These are phyloP conservation scores for Tricholauxania praeusta DNA, from an alignment of 2,888 invertebrate genomes.

Conservation along the genomic window DNA sequence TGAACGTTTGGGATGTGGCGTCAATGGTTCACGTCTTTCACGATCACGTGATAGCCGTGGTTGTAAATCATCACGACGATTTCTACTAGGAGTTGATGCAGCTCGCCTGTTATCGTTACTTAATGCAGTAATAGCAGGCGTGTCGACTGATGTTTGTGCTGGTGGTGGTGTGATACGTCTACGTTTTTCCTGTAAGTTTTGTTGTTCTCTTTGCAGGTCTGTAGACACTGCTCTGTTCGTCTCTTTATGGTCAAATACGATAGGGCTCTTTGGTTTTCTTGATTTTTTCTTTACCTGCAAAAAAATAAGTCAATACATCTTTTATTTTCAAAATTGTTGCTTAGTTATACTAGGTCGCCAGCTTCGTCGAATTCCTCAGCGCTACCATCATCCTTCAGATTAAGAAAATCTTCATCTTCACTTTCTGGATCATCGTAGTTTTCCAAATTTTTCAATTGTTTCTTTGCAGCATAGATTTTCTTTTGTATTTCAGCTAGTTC, in stretches of 20 bases:
- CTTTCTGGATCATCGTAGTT: constrained; percentile 68
- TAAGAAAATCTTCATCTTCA: constrained; percentile 76
- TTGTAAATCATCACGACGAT: constrained; percentile 1
- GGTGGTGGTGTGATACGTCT: constrained; percentile 45
- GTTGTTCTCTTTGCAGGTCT: constrained; percentile 1
- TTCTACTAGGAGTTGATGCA: constrained; percentile 13
- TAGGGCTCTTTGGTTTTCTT: constrained; percentile 60
- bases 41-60: constrained; percentile 43
- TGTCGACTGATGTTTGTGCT: not conserved
- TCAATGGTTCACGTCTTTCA: constrained; percentile 36
- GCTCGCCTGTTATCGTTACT: not conserved
- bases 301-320: not conserved
- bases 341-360: constrained; percentile 44
- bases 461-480: constrained; percentile 73
- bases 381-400: constrained; percentile 74
- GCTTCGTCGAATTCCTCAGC: constrained; percentile 64
- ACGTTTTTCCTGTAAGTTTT: constrained; percentile 20
- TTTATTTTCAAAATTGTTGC: too few species aligned
- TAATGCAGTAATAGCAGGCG: constrained; percentile 14
- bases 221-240: not conserved
- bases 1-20: constrained; percentile 59
- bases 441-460: constrained; percentile 69
- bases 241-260: constrained; percentile 56
- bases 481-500: constrained; percentile 73
- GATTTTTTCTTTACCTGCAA: constrained; percentile 34